Evolutionary conservation across 2,113 vertebrate genomes (phyloP), one percentile per base, ranked within the genome.

Genomic region (Sinocyclocheilus anshuiensis): DNA sequence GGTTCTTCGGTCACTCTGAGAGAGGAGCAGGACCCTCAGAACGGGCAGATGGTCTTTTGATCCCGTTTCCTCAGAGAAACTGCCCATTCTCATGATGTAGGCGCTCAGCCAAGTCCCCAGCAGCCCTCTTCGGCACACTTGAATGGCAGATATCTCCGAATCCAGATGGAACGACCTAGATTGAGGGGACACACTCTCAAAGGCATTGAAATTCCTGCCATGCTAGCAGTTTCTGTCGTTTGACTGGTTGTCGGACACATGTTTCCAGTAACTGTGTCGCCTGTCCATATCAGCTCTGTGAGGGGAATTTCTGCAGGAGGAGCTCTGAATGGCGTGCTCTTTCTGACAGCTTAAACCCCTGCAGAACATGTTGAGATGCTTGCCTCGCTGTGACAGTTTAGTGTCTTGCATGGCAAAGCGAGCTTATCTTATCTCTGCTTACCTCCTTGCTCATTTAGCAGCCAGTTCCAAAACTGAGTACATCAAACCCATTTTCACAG

Each of bases 31-130:
- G 69, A 57, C 88, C 90, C 84, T 89, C 84, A 85, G 89, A 89
- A 88, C 86, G 77, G 87, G 89, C 93, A 94, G 93, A 94, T 93
- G 93, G 90, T 93, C 90, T 90, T 94, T 94, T 95, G 93, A 94
- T 95, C 92, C 90, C 29, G 80, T 90, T 92, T 90, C 92, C 91
- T 93, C 69, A 74, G 92, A 93, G 93, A 94, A 90, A 75, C 88
- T 92, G 91, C 89, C 92, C 90, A 91, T 93, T 92, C 67, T 93
- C 87, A 91, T 91, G 90, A 92, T 92, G 89, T 90, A 86, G 86
- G 83, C 91, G 90, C 90, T 90, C 92, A 90, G 92, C 87, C 79
- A 77, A 86, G 90, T 89, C 90, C 88, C 89, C 86, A 90, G 84
- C 89, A 86, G 88, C 26, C 61, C 15, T 61, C 29, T 12, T 65